Percentiles rank a stretch among this genome's conserved stretches.
phyloP scores from a whole-genome alignment of 2,113 vertebrate species.

The Eulemur rufifrons region DNA sequence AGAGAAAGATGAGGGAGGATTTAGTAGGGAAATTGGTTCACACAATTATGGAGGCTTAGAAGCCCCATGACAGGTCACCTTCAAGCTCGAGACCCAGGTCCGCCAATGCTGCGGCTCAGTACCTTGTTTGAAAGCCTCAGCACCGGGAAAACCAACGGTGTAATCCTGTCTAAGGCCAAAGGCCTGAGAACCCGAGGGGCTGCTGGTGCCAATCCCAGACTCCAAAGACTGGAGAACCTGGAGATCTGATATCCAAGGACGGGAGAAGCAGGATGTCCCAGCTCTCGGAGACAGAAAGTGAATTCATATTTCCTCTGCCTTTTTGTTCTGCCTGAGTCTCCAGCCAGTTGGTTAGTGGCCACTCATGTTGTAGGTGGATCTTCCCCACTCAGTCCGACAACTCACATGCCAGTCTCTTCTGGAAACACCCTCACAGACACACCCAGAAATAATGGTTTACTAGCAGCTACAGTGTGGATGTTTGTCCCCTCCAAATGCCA shows the following conservation, averaged over 20 bases:
- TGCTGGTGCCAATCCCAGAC: not conserved
- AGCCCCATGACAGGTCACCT: not conserved
- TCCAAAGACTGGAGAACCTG: not conserved
- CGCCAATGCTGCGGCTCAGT: not conserved
- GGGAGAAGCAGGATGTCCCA: not conserved
- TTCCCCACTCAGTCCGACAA: not conserved
- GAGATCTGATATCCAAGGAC: not conserved
- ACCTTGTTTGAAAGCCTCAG: not conserved
- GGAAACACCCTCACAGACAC: not conserved
- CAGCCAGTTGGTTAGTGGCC: too few species aligned
- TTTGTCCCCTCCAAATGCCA: not conserved
- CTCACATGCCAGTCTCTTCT: not conserved
- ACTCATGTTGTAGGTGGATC: not conserved
- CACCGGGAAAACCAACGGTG: not conserved
- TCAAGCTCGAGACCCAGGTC: not conserved
- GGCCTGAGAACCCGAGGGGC: not conserved
- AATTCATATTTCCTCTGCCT: not conserved
- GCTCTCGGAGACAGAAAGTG: not conserved
- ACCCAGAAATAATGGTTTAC: not conserved
- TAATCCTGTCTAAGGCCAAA: not conserved
- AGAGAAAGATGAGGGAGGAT: too few species aligned
- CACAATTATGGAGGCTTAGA: not conserved
- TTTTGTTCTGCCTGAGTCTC: not conserved
- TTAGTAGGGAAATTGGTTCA: not conserved
- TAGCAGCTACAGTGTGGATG: not conserved